Conservation (phyloP, 2,797 vertebrate species). For the Hephaestus fuliginosus region DNA sequence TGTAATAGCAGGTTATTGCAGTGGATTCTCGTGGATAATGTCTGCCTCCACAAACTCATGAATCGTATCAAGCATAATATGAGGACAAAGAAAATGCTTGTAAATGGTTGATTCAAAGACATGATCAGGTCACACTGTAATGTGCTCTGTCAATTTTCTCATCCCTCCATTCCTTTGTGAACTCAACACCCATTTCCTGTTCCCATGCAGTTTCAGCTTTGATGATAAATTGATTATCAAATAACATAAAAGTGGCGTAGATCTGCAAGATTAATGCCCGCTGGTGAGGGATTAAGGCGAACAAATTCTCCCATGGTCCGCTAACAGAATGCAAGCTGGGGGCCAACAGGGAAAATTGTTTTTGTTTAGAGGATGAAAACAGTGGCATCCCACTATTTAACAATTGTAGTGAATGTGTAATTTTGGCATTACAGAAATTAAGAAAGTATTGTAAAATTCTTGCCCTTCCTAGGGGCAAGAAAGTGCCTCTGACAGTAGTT, state of each 20-base stretch:
- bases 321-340: slow-evolving; percentile 12
- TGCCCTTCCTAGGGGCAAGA: neutral
- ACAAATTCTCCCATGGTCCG: slow-evolving; percentile 50
- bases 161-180: slow-evolving; percentile 47
- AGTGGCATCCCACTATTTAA: neutral
- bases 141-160: slow-evolving; percentile 38
- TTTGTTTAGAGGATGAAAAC: neutral
- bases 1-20: no score
- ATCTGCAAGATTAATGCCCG: slow-evolving; percentile 46
- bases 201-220: slow-evolving; percentile 55
- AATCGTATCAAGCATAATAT: no score
- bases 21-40: no score
- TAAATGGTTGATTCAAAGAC: neutral
- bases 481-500: neutral
- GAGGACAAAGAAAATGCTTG: no score
- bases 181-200: slow-evolving; percentile 54
- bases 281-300: slow-evolving; percentile 30
- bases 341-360: neutral
- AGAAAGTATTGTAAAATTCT: neutral
- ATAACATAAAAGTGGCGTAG: slow-evolving; percentile 56
- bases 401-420: neutral
- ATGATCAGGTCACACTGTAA: slow-evolving; percentile 29
- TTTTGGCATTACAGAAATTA: neutral
- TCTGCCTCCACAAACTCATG: no score
- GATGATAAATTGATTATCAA: slow-evolving; percentile 68